Base-by-base conservation (phyloP, 2,797 vertebrate species). In the Rhyacichthys aspro region DNA sequence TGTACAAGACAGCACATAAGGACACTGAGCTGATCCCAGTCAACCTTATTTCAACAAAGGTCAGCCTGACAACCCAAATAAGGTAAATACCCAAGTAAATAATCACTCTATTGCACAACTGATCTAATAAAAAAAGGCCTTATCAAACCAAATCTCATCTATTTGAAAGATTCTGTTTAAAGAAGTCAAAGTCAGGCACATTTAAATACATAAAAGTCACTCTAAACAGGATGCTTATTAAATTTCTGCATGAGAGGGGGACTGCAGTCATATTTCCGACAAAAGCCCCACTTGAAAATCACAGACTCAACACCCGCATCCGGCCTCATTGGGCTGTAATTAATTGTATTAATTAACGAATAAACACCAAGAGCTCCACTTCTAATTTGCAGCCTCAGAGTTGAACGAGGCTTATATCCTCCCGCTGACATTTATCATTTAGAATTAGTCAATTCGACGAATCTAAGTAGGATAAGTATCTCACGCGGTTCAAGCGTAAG, bases 261-360 rank as follows among this genome's bases (percentile, higher is more conserved):
- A 60, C 11, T 28, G 23, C 38, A 43, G 45, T 47, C 44, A 59
- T 19, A 59, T 46, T 59, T 72, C 45, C 63, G 59, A 48, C 69
- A 62, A 16, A 52, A 48, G 32, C 0, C 12, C 23, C 55, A 33
- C 64, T 65, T 49, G 52, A 60, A 43, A 19, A 43, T 37, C 37
- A 38, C 36, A 56, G 59, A 57, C 52, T 64, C 59, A 55, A 45
- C 61, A 28, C 70, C 54, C 42, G 33, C 19, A 38, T 37, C 34
- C 3, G 42, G 42, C 49, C 61, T 59, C 32, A 23, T 62, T 52
- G 45, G 15, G 11, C 34, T 18, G 37, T 52, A 59, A 74, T 65
- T 50, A 47, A 43, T 62, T 61, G 18, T 42, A 74, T 52, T 71
- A 68, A 75, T 62, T 59, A 49, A 43, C 15, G 14, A 62, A 54